Percentiles rank a stretch among this genome's conserved stretches.
Evolutionary conservation across 2,113 vertebrate genomes (phyloP).

Genomic region (Triplophysa tibetana): DNA sequence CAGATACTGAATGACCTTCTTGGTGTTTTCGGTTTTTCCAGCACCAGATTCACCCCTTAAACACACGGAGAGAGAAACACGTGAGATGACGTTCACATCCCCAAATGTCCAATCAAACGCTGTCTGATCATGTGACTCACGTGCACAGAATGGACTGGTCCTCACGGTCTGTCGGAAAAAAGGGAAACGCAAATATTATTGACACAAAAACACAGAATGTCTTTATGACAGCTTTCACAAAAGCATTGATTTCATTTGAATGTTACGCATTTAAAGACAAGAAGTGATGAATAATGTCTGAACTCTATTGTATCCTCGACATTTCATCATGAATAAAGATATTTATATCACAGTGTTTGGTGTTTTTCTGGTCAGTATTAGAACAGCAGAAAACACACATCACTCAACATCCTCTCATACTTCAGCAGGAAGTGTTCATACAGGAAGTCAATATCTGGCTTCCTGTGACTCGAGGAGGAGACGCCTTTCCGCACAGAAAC

Average conservation of each 20-base stretch:
- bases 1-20: constrained; percentile 98
- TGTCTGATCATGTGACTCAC: constrained; percentile 77
- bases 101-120: not conserved
- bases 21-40: constrained; percentile 98
- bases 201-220: not conserved
- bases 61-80: not conserved
- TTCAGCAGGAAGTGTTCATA: constrained; percentile 59
- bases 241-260: not conserved
- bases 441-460: constrained; percentile 71
- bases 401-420: not conserved
- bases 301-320: too few species aligned
- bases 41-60: constrained; percentile 95
- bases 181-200: not conserved
- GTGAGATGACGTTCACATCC: not conserved
- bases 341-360: too few species aligned
- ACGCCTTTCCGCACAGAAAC: constrained; percentile 2
- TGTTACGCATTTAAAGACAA: too few species aligned
- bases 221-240: not conserved
- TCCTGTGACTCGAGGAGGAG: constrained; percentile 58
- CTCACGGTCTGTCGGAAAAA: constrained; percentile 85
- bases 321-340: too few species aligned
- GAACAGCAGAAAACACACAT: too few species aligned
- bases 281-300: too few species aligned
- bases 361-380: too few species aligned
- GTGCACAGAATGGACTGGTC: constrained; percentile 99